Conservation (phyloP, 2,113 vertebrate genomes). For the Aythya baeri region DNA sequence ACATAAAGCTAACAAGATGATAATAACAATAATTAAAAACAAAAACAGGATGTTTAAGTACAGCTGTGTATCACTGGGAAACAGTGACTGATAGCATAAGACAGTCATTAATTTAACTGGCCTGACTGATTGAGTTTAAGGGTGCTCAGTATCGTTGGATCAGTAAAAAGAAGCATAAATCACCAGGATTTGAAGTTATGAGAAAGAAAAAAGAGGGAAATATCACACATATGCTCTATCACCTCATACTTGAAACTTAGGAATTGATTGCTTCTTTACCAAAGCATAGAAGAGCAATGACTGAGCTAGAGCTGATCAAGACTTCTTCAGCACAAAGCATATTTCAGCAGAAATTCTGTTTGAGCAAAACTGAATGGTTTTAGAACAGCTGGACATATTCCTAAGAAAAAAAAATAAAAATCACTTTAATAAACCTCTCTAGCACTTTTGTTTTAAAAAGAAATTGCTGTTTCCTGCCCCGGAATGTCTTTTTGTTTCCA, state of each 20-base stretch:
- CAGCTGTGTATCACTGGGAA: neutral
- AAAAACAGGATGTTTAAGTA: neutral
- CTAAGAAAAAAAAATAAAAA: neutral
- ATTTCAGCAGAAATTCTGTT: neutral
- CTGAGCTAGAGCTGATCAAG: neutral
- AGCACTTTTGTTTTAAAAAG: neutral
- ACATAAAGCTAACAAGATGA: neutral
- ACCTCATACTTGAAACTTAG: neutral
- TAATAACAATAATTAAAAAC: neutral
- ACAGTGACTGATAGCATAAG: accelerated
- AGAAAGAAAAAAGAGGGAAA: neutral
- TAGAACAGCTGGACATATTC: accelerated
- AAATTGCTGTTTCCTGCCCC: neutral
- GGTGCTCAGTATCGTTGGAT: neutral
- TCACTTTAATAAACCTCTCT: accelerated
- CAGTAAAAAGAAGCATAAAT: accelerated
- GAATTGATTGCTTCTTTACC: neutral
- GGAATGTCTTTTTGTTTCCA: neutral
- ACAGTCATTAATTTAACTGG: neutral
- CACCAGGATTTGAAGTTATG: accelerated
- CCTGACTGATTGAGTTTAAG: neutral
- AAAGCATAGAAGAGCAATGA: neutral
- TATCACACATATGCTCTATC: accelerated
- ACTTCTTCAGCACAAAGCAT: accelerated
- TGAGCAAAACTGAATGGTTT: neutral